Conservation (phyloP, 2,888 invertebrate genomes). For the Mesochorus sp. region DNA sequence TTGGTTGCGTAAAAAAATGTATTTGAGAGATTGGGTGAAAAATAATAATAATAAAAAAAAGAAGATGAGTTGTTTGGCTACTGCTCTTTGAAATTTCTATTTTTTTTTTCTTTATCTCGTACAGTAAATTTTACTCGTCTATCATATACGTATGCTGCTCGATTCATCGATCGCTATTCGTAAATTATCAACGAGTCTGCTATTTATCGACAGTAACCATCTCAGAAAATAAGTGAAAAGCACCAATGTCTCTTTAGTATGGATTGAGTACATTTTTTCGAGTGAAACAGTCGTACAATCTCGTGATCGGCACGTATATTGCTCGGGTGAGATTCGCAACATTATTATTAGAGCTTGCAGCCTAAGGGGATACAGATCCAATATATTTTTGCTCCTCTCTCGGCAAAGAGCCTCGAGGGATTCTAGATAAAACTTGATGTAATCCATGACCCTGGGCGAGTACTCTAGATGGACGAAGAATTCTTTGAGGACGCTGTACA, state of each 20-base stretch:
- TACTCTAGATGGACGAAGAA: slow-evolving; percentile 68
- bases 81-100: slow-evolving; percentile 13
- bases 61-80: slow-evolving; percentile 60
- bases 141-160: neutral
- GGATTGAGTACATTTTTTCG: slow-evolving; percentile 63
- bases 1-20: slow-evolving; percentile 67
- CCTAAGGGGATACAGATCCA: slow-evolving; percentile 75
- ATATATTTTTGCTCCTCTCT: slow-evolving; percentile 62
- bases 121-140: neutral
- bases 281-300: slow-evolving; percentile 65
- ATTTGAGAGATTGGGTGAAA: slow-evolving; percentile 69
- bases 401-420: slow-evolving; percentile 63
- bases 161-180: neutral
- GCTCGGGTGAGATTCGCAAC: slow-evolving; percentile 69
- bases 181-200: neutral
- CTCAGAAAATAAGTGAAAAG: slow-evolving; percentile 74
- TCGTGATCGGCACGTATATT: slow-evolving; percentile 69
- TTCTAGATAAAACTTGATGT: slow-evolving; percentile 67
- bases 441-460: slow-evolving; percentile 65
- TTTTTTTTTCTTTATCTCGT: slow-evolving; percentile 18
- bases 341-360: slow-evolving; percentile 71
- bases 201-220: slow-evolving; percentile 66
- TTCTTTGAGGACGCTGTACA: slow-evolving; percentile 69
- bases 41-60: slow-evolving; percentile 61
- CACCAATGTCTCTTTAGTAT: slow-evolving; percentile 66